A percentile compares a stretch with the other conserved stretches of the same genome.
Evolutionary conservation across 2,113 vertebrate species (phyloP).

Genomic region (Nannobrachium achirus): DNA sequence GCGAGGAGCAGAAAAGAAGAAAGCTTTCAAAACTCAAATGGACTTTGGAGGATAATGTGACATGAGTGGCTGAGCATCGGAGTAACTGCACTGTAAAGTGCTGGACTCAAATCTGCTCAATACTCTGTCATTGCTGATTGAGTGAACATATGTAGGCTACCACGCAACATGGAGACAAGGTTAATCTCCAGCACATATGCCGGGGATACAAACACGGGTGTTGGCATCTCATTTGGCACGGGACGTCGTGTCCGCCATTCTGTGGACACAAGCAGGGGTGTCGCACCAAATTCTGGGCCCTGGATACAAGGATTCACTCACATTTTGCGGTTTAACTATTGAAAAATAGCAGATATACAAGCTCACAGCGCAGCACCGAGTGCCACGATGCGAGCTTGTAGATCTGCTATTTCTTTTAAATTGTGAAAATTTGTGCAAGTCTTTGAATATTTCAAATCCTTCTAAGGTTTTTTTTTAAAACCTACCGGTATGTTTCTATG

Average conservation of each 20-base stretch:
- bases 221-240: conserved; percentile 32
- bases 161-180: conserved; percentile 10
- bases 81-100: conserved; percentile 8
- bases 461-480: too few species aligned
- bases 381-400: too few species aligned
- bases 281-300: too few species aligned
- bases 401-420: too few species aligned
- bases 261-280: background rate
- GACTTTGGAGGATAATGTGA: conserved; percentile 57
- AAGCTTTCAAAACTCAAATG: conserved; percentile 48
- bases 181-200: conserved; percentile 11
- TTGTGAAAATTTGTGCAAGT: too few species aligned
- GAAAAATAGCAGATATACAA: too few species aligned
- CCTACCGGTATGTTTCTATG: too few species aligned
- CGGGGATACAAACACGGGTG: conserved; percentile 32
- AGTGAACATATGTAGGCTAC: conserved; percentile 28
- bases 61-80: conserved; percentile 50
- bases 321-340: too few species aligned
- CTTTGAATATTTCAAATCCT: too few species aligned
- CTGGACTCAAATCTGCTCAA: conserved; percentile 34
- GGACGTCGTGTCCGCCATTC: conserved; percentile 33
- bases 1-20: conserved; percentile 6
- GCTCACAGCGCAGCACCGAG: too few species aligned
- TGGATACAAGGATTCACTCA: too few species aligned
- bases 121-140: conserved; percentile 50